Evolutionary conservation across 1,140 invertebrate species (phyloP), one percentile per base, ranked within the genome.

Genomic region (Melitaea cinxia): DNA sequence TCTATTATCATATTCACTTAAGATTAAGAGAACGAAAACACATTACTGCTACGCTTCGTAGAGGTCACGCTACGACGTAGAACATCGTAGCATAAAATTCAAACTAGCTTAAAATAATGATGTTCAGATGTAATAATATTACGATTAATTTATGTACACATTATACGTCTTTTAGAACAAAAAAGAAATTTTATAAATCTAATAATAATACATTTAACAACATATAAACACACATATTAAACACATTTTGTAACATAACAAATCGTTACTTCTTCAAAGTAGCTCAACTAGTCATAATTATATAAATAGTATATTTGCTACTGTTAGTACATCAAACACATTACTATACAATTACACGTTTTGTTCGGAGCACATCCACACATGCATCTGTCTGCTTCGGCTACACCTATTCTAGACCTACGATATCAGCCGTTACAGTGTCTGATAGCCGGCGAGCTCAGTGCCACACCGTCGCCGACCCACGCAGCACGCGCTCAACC

Each of bases 351-450:
- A 55, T 56, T 52, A 58, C 62, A 49, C 33, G 56, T 12, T 5
- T 28, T 19, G 39, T 45, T 39, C 10, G 15, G 19, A 56, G 24
- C 15, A 45, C 39, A 45, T 45, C 19, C 64, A 69, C 60, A 72
- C 52, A 58, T 65, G 56, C 39, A 45, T 55, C 30, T 12, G 35
- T 37, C 56, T 49, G 64, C 64, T 65, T 37, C 19, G 39, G 15
- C 62, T 69, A 63, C 70, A 82, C 68, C 75, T 80, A 80, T 78
- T 64, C 82, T 84, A 87, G 84, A 85, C 78, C 75, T 74, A 75
- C 73, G 68, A 58, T 85, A 80, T 81, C 80, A 83, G 73, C 72
- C 72, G 74, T 74, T 78, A 79, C 77, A 73, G 64, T 73, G 75
- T 73, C 82, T 84, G 82, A 84, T 85, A 86, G 75, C 60, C 70